Base-by-base conservation (phyloP, 2,113 vertebrate genomes). In the Electrona antarctica region DNA sequence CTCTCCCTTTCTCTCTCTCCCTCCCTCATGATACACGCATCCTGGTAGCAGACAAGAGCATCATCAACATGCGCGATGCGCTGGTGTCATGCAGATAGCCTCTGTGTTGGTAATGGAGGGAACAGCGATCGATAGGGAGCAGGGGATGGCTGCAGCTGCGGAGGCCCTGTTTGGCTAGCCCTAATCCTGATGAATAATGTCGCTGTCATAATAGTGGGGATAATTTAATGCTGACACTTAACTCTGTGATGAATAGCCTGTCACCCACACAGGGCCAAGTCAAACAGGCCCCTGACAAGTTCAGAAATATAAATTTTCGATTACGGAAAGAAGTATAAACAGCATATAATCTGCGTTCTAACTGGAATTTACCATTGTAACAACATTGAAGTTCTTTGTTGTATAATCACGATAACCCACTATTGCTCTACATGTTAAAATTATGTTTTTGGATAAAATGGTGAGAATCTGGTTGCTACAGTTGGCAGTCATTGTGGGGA, bases 181-280 rank as follows among this genome's bases (percentile, higher is more conserved):
- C 92, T 93, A 92, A 93, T 95, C 94, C 94, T 93, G 94, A 94
- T 97, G 97, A 97, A 95, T 95, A 96, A 98, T 95, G 95, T 91
- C 86, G 91, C 95, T 96, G 96, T 98, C 97, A 98, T 98, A 98
- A 98, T 94, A 94, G 93, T 85, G 13, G 87, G 93, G 94, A 95
- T 95, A 94, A 96, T 96, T 95, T 94, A 95, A 95, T 88, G 95
- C 95, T 95, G 95, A 95, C 94, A 94, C 95, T 96, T 95, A 95
- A 93, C 92, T 80, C 76, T 62, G 89, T 95, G 96, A 97, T 95
- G 92, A 95, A 97, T 95, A 93, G 93, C 93, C 95, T 94, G 94
- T 95, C 94, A 92, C 85, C 82, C 59, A 66, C 78, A 88, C 71
- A 83, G 81, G 90, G 88, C 86, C 73, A 77, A 91, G 87, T 83